phyloP scores from a whole-genome alignment of 2,888 invertebrate genomes.

The Pecten maximus region DNA sequence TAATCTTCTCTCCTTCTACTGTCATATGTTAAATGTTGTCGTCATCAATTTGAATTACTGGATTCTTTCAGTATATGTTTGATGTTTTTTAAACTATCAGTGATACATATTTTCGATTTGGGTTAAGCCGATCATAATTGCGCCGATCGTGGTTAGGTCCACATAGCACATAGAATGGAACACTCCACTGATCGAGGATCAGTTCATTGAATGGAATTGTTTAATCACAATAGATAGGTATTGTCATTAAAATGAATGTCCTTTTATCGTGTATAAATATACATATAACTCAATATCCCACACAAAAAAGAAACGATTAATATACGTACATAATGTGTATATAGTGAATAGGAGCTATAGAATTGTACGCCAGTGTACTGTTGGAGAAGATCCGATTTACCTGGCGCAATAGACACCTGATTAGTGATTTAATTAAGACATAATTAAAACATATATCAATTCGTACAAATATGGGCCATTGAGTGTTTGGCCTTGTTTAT shows the following conservation, averaged over 20 bases:
- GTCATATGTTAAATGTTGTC: background rate
- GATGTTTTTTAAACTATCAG: background rate
- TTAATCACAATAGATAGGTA: slow-evolving; percentile 31
- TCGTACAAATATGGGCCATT: background rate
- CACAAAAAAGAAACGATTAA: slow-evolving; percentile 15
- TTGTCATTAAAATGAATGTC: slow-evolving; percentile 33
- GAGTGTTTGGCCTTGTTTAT: background rate
- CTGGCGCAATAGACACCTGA: background rate
- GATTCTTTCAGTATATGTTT: background rate
- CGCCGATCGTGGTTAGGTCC: background rate
- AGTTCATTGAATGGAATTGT: slow-evolving; percentile 22
- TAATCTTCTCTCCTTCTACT: background rate
- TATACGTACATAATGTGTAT: background rate
- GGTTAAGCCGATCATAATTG: background rate
- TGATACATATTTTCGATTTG: background rate
- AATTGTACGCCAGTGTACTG: background rate
- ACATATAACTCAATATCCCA: background rate
- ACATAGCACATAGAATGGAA: background rate
- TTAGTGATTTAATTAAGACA: background rate
- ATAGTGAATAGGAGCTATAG: background rate
- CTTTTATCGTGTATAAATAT: slow-evolving; percentile 1
- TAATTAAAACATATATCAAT: background rate
- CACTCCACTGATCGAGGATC: background rate
- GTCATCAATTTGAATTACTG: background rate
- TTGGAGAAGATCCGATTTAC: background rate